Percentiles rank a stretch among this genome's conserved stretches.
Evolutionary conservation across 2,113 vertebrate genomes (phyloP).

Genomic region (Phalacrocorax aristotelis): DNA sequence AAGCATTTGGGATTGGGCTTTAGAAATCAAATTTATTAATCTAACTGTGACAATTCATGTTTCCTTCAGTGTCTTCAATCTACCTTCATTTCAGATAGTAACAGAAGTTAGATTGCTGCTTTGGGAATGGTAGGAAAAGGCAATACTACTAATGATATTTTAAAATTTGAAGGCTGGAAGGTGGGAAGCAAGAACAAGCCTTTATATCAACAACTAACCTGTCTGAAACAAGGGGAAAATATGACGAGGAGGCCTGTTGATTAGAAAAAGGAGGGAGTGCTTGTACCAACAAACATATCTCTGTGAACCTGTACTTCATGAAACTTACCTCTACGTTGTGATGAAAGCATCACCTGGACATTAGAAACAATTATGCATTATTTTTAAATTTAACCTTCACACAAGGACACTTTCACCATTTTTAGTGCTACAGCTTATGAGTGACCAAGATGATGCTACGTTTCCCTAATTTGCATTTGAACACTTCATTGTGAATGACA

Average conservation of each 20-base stretch:
- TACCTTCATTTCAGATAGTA: not conserved
- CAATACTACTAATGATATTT: not conserved
- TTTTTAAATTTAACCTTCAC: not conserved
- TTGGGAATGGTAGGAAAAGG: not conserved
- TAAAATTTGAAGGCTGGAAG: not conserved
- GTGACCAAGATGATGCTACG: not conserved
- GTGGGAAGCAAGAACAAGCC: not conserved
- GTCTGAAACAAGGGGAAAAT: not conserved
- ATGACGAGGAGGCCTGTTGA: not conserved
- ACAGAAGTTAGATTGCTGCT: not conserved
- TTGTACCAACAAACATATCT: not conserved
- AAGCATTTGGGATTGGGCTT: not conserved
- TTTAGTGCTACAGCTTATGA: not conserved
- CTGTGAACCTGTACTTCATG: not conserved
- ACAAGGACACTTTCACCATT: not conserved
- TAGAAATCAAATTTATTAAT: slow-evolving; percentile 12
- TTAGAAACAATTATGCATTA: not conserved
- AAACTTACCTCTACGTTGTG: not conserved
- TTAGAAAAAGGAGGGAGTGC: not conserved
- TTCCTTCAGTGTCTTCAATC: not conserved
- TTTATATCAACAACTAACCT: not conserved
- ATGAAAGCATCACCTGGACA: not conserved
- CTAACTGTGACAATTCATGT: not conserved
- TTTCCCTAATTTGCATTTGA: not conserved
- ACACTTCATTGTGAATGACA: not conserved